A percentile compares a stretch with the other conserved stretches of the same genome.
These are phyloP conservation scores for Drosophila arizonae DNA, from an alignment of 1,140 invertebrate genomes.

Conservation along the genomic window DNA sequence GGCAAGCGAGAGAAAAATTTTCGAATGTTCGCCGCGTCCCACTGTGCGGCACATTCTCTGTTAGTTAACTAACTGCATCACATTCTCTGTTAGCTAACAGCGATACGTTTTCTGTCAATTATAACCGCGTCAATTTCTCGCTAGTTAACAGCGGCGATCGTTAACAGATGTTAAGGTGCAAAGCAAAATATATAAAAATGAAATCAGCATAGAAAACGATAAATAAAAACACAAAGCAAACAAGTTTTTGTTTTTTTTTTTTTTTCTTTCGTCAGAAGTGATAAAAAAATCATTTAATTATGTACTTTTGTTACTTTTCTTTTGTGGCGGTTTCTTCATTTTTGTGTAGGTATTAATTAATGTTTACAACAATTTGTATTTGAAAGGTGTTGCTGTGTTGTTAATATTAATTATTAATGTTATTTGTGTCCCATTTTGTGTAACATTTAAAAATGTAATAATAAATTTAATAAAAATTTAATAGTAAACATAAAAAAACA, in stretches of 20 bases:
- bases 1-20: constrained; percentile 1
- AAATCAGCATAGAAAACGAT: constrained; percentile 4
- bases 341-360: too few relatives aligned
- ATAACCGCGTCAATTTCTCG: neutral
- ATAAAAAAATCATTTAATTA: constrained; percentile 70
- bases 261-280: constrained; percentile 44
- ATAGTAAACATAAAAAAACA: constrained; percentile 74
- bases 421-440: constrained; percentile 64
- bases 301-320: constrained; percentile 55
- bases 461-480: constrained; percentile 59
- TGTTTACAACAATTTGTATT: constrained; percentile 59
- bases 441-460: constrained; percentile 75
- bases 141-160: constrained; percentile 20
- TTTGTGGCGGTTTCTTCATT: constrained; percentile 62
- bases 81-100: neutral
- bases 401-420: constrained; percentile 39
- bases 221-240: constrained; percentile 36
- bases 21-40: neutral
- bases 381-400: neutral
- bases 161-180: constrained; percentile 4
- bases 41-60: neutral
- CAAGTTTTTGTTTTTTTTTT: neutral
- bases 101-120: neutral
- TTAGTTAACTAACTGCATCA: neutral
- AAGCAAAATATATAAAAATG: constrained; percentile 3